Conservation (phyloP, 2,113 vertebrate genomes). For the Alosa alosa region DNA sequence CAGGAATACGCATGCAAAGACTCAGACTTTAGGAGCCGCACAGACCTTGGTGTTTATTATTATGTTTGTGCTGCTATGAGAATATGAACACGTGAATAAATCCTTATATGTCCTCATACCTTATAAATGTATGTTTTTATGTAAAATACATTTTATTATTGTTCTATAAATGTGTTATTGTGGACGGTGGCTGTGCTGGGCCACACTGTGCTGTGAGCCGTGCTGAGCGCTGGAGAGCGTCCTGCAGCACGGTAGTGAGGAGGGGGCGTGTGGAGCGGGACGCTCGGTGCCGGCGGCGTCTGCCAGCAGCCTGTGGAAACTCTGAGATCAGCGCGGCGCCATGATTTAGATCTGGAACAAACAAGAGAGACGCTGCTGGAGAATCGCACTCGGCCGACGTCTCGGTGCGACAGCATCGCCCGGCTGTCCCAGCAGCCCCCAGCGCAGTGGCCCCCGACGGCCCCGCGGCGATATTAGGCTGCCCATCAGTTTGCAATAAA, state of each 20-base stretch:
- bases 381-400: not conserved
- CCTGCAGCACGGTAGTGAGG: not conserved
- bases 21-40: too few species aligned
- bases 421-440: not conserved
- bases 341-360: conserved; percentile 43
- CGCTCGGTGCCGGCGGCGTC: not conserved
- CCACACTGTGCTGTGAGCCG: too few species aligned
- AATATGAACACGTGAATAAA: too few species aligned
- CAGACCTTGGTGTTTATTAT: too few species aligned
- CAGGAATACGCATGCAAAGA: not conserved
- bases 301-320: not conserved
- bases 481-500: conserved; percentile 5
- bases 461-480: not conserved
- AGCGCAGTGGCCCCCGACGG: not conserved
- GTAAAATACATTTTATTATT: too few species aligned
- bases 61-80: too few species aligned
- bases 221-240: too few species aligned
- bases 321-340: conserved; percentile 26
- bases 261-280: not conserved
- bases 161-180: too few species aligned
- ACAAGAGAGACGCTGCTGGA: not conserved
- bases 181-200: too few species aligned
- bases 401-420: conserved; percentile 19
- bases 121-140: too few species aligned
- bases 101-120: too few species aligned